Base-by-base conservation (phyloP, 2,113 vertebrate genomes). In the Nicator chloris region DNA sequence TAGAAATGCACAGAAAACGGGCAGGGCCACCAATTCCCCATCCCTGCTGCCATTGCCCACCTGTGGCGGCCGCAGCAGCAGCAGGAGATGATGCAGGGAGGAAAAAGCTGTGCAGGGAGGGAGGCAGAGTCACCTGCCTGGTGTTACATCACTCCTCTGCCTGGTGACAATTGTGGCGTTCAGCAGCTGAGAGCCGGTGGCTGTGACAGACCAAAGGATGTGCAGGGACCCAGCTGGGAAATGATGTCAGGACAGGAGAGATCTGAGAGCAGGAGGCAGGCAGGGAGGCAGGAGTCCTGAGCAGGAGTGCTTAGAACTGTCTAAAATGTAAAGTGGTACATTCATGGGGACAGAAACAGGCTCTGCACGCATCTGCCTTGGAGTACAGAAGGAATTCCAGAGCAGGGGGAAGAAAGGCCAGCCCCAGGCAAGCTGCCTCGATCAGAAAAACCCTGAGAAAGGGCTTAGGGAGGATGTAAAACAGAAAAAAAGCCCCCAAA, bases 291-390 rank as follows among this genome's bases (percentile, higher is more conserved):
- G 15, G 22, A 76, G 9, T 9, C 45, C 53, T 24, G 15, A 57
- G 60, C 4, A 83, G 31, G 26, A 65, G 24, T 0, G 13, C 4
- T 86, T 37, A 17, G 27, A 94, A 19, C 4, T 9, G 56, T 47
- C 60, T 20, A 11, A 33, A 50, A 35, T 2, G 2, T 15, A 35
- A 63, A 69, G 59, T 14, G 2, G 15, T 6, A 0, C 27, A 2
- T 17, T 53, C 23, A 3, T 40, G 44, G 39, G 42, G 33, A 15
- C 27, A 80, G 49, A 23, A 70, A 21, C 33, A 30, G 21, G 47
- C 42, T 40, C 65, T 27, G 4, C 45, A 19, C 2, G 0, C 19
- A 31, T 4, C n/a, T 30, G 68, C 14, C 27, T 68, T 3, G 7
- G 18, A 50, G 28, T 0, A 10, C 27, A 60, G 73, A 8, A 78